Evolutionary conservation across 2,113 vertebrate species (phyloP), one percentile per base, ranked within the genome.

Genomic region (Columba livia): DNA sequence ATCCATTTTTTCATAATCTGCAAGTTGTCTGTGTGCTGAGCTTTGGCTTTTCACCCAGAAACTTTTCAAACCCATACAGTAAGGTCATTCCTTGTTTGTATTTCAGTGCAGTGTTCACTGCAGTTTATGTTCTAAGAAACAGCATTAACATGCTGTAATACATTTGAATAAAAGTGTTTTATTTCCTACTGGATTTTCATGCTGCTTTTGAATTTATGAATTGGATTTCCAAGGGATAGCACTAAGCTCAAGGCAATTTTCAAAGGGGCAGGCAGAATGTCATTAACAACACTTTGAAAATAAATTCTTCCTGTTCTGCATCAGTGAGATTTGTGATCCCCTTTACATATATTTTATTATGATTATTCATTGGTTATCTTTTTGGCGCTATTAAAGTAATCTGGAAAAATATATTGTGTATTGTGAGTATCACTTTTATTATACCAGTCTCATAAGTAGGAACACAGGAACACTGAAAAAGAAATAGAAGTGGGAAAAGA

Each of bases 281-380:
- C 83, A 82, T 96, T 94, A 92, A 78, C 84, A 89, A 34, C 62
- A 72, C 61, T 94, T 75, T 7, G 83, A 77, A 89, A 95, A 95
- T 81, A 85, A 95, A 94, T 96, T 94, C 83, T 92, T 93, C 85
- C 93, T 85, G 90, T 89, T 97, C 88, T 94, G 86, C 90, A 70
- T 90, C 96, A 87, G 92, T 72, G 94, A 96, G 90, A 91, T 96
- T 93, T 93, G 92, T 82, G 90, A 92, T 93, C 85, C 73, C 88
- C 69, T 90, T 89, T 79, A 75, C 77, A 42, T 93, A 3, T 58
- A 85, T 88, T 92, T 97, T 93, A 71, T 88, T 82, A 25, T 79
- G 79, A 87, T 92, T 90, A 90, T 93, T 94, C 92, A 70, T 26
- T 93, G 77, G 83, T 79, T 96, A 62, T 96, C 90, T 87, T 96